Evolutionary conservation across 2,888 invertebrate species (phyloP), one percentile per base, ranked within the genome.

Genomic region (Choristoneura rosaceana): DNA sequence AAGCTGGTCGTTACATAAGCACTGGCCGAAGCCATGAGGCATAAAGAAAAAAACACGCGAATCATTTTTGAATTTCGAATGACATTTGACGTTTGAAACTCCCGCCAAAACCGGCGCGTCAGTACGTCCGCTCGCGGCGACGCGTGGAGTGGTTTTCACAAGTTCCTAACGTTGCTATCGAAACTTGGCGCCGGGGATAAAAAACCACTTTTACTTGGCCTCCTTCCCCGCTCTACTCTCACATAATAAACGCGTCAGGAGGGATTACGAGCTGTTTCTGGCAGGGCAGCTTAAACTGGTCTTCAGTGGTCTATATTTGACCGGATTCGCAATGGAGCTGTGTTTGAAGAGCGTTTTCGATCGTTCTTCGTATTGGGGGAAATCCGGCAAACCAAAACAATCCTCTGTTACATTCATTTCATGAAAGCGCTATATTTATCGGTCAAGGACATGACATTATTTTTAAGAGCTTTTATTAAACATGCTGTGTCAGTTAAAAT

Each of bases 101-200:
- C 75, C 74, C 80, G 80, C 79, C 75, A 62, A 71, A 76, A 74
- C 59, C 68, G 65, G 43, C 76, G 79, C 75, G 76, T 60, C 75
- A 76, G 80, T 76, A 84, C 91, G 91, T 89, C 90, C 82, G 84
- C 74, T 66, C 89, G 80, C 85, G 77, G 73, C 82, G 87, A 82
- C 81, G 77, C 80, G 83, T 81, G 75, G 77, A 81, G 81, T 81
- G 81, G 79, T 83, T 86, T 84, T 84, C 79, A 75, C 76, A 77
- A 77, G 79, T 80, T 81, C 78, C 73, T 64, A 70, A 67, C 62
- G n/a, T 38, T 75, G 38, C 74, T 78, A 82, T 80, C 81, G 85
- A 81, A 84, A 77, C 80, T 84, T 81, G 83, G 86, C 87, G 86
- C 85, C 83, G 77, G 81, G 78, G 74, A 55, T 38, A 58, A 8